A percentile compares a stretch with the other conserved stretches of the same genome.
phyloP scores from a whole-genome alignment of 2,797 vertebrate species.

The Mycteria americana region DNA sequence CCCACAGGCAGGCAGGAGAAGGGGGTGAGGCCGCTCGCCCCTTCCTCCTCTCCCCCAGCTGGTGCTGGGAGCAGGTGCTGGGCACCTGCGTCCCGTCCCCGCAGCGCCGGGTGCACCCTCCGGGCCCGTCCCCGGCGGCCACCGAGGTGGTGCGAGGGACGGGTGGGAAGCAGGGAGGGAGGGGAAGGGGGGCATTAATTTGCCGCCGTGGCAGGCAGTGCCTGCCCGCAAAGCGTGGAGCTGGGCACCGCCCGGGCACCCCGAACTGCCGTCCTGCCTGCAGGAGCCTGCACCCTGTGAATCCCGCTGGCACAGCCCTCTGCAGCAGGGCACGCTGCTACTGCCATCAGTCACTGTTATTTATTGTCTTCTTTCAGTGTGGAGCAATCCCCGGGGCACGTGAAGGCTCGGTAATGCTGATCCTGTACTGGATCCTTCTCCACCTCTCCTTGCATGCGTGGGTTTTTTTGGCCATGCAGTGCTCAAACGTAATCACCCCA shows the following conservation, averaged over 20 bases:
- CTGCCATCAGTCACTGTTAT: neutral
- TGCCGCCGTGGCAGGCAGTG: neutral
- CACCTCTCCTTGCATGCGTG: neutral
- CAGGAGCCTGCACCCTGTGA: neutral
- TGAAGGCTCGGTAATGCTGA: neutral
- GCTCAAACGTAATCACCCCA: neutral
- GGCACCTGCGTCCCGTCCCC: slow-evolving; percentile 39
- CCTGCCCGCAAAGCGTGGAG: neutral
- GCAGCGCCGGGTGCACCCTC: neutral
- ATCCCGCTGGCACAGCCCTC: neutral
- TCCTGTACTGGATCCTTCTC: neutral
- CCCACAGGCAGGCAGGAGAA: neutral
- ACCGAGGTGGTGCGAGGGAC: neutral
- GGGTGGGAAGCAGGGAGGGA: neutral
- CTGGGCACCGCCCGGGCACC: neutral
- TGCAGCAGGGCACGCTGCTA: neutral
- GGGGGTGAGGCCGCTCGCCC: neutral
- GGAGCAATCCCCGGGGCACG: neutral
- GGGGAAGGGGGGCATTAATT: neutral
- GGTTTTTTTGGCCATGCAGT: neutral
- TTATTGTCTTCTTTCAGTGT: neutral
- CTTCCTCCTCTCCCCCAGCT: neutral
- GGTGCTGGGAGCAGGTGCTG: neutral
- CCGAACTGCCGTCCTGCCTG: neutral
- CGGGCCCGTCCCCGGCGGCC: accelerated